phyloP scores from a whole-genome alignment of 2,113 vertebrate species.

The Pelvicachromis taeniatus region DNA sequence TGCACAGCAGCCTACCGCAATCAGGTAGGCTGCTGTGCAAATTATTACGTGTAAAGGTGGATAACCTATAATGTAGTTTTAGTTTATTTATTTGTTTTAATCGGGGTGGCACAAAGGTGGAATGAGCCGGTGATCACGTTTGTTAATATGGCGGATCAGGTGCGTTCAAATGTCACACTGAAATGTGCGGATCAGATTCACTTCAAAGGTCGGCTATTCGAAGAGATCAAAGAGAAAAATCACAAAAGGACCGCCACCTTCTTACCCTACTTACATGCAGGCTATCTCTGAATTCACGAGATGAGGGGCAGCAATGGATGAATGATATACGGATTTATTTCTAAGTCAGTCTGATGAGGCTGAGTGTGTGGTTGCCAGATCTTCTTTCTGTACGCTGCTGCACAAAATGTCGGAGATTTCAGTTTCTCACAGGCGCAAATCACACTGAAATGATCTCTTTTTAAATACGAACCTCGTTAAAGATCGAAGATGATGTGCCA shows the following conservation, averaged over 20 bases:
- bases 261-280: neutral
- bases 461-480: neutral
- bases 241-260: neutral
- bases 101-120: neutral
- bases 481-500: neutral
- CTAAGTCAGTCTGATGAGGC: neutral
- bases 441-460: neutral
- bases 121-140: neutral
- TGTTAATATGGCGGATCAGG: slow-evolving; percentile 58
- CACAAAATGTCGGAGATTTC: neutral
- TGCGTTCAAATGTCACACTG: slow-evolving; percentile 32
- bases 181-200: neutral
- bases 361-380: neutral
- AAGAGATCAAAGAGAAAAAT: neutral
- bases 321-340: neutral
- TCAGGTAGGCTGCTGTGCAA: neutral
- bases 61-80: neutral
- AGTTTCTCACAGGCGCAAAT: neutral
- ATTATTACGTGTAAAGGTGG: neutral
- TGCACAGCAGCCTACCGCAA: too few relatives aligned
- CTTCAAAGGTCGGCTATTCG: neutral
- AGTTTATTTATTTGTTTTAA: neutral
- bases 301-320: neutral
- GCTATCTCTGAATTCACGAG: neutral
- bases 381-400: neutral